Evolutionary conservation across 1,140 invertebrate species (phyloP).

Genomic region (Microplitis demolitor): DNA sequence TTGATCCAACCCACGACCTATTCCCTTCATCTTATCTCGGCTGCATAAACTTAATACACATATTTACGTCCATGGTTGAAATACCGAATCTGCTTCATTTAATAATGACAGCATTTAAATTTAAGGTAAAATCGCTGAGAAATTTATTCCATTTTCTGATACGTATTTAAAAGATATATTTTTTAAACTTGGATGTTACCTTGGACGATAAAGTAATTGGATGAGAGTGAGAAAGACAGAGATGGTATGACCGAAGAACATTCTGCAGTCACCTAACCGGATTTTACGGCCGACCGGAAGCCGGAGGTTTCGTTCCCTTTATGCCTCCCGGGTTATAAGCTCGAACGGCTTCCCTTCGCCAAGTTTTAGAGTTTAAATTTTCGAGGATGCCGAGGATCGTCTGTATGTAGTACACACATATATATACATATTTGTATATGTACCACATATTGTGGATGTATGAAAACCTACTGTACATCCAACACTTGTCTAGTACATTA

Average conservation of each 20-base stretch:
- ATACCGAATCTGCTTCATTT: background rate
- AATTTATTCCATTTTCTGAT: too few species aligned
- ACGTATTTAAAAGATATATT: too few species aligned
- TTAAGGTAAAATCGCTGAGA: background rate
- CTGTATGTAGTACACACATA: background rate
- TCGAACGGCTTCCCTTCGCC: conserved; percentile 11
- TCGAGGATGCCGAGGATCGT: conserved; percentile 8
- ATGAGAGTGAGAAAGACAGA: background rate
- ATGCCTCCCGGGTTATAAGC: conserved; percentile 3
- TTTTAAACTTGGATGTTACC: background rate
- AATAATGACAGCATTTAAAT: too few species aligned
- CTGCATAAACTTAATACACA: conserved; percentile 10
- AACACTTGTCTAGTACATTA: too few species aligned
- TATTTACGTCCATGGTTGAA: background rate
- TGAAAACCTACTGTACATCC: too few species aligned
- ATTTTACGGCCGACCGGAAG: conserved; percentile 29
- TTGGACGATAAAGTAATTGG: background rate
- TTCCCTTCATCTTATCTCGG: conserved; percentile 1
- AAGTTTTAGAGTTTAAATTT: background rate
- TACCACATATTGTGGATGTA: background rate
- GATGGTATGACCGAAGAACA: conserved; percentile 34
- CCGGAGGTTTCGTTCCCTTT: conserved; percentile 6
- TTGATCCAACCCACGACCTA: conserved; percentile 30
- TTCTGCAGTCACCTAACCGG: conserved; percentile 29
- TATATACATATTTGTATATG: background rate